phyloP scores from a whole-genome alignment of 2,113 vertebrate genomes.

The Monopterus albus region DNA sequence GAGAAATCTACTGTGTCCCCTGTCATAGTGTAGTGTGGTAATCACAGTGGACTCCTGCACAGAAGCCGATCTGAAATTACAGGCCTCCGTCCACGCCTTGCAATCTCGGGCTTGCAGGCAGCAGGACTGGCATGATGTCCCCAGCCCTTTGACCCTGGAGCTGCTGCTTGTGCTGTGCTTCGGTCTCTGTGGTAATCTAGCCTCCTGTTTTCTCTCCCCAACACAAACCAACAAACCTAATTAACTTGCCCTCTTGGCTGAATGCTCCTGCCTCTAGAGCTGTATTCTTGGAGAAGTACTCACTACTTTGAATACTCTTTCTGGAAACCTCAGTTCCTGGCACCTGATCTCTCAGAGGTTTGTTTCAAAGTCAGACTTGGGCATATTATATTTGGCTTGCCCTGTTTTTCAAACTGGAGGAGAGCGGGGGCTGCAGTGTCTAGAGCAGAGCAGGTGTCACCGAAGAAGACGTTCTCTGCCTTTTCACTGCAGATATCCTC shows the following conservation, averaged over 20 bases:
- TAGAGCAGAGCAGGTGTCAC: conserved; percentile 41
- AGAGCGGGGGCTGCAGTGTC: conserved; percentile 14
- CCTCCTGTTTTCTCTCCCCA: conserved; percentile 61
- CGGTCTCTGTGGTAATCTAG: conserved; percentile 47
- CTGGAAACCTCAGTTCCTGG: neutral
- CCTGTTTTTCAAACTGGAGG: conserved; percentile 1
- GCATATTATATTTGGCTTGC: neutral
- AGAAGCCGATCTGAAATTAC: conserved; percentile 59
- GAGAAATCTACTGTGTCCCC: conserved; percentile 59
- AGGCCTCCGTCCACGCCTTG: conserved; percentile 55
- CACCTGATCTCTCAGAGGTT: conserved; percentile 33
- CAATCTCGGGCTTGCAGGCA: conserved; percentile 74
- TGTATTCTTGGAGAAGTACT: conserved; percentile 29
- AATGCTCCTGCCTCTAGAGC: conserved; percentile 24
- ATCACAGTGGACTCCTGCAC: conserved; percentile 66
- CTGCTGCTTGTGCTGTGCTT: conserved; percentile 38
- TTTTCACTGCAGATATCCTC: conserved; percentile 34
- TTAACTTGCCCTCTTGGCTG: conserved; percentile 50
- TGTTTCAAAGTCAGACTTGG: conserved; percentile 36
- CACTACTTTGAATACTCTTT: conserved; percentile 31
- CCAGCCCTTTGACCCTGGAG: conserved; percentile 35
- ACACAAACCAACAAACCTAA: conserved; percentile 60
- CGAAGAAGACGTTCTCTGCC: conserved; percentile 12
- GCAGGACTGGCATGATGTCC: conserved; percentile 62
- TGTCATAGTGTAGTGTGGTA: conserved; percentile 64